phyloP scores from a whole-genome alignment of 2,113 vertebrate genomes.

The Pelobates fuscus region DNA sequence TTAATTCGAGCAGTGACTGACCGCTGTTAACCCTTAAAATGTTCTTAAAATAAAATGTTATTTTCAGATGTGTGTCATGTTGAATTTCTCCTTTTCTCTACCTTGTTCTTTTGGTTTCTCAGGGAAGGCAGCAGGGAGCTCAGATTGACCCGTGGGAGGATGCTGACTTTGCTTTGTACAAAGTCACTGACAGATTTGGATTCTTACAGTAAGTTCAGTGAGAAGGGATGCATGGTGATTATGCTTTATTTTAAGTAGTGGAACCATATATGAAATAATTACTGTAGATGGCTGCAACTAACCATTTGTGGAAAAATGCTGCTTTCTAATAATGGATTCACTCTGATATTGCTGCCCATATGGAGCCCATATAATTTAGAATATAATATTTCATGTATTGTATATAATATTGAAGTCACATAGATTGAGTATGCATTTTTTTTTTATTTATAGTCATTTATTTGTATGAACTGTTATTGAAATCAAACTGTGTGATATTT shows the following conservation, averaged over 20 bases:
- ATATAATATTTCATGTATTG: no score
- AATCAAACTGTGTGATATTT: no score
- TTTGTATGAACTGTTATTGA: no score
- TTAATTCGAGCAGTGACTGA: no score
- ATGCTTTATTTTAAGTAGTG: neutral
- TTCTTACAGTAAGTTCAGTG: constrained; percentile 82
- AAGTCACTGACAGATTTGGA: constrained; percentile 85
- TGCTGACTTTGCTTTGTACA: constrained; percentile 78
- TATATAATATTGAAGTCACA: no score
- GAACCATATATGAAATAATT: neutral
- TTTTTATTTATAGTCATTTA: no score
- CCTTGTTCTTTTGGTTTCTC: constrained; percentile 47
- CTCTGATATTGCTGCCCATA: neutral
- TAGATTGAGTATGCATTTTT: no score
- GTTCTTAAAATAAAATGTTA: neutral
- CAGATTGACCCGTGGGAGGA: constrained; percentile 85
- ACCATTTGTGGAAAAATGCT: neutral
- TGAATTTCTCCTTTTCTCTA: no score
- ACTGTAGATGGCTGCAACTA: neutral
- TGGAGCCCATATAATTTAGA: no score
- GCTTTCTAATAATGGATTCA: neutral
- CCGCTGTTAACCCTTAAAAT: no score
- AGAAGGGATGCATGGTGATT: no score
- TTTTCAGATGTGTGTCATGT: no score
- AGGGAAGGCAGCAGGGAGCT: constrained; percentile 81